Evolutionary conservation across 2,888 invertebrate species (phyloP).

Genomic region (Reticulitermes lucifugus): DNA sequence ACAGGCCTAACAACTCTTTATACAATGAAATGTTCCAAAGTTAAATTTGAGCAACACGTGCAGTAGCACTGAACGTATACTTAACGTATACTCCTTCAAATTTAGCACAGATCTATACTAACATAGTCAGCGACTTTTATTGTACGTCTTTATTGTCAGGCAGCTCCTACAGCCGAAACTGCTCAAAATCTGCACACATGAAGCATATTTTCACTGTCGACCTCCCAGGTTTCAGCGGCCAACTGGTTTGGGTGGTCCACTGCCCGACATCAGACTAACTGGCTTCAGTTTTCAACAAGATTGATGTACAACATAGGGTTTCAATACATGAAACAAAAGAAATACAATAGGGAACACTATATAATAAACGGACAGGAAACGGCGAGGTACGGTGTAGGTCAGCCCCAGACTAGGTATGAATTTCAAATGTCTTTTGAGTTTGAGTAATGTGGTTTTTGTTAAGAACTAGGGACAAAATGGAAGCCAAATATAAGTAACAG

Average conservation of each 20-base stretch:
- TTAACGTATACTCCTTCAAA: too few relatives aligned
- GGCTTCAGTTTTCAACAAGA: conserved; percentile 9
- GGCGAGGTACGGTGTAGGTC: background rate
- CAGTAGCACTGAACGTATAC: too few relatives aligned
- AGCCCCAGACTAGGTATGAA: background rate
- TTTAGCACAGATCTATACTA: too few relatives aligned
- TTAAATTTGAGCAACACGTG: too few relatives aligned
- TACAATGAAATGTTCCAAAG: too few relatives aligned
- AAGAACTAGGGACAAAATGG: background rate
- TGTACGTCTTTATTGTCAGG: too few relatives aligned
- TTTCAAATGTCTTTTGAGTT: background rate
- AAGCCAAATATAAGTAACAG: background rate
- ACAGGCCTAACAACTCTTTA: too few relatives aligned
- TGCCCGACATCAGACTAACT: background rate
- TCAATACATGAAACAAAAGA: conserved; percentile 4
- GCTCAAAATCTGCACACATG: conserved; percentile 6
- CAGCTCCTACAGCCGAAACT: too few relatives aligned
- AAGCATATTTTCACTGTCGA: background rate
- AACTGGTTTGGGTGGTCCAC: conserved; percentile 24
- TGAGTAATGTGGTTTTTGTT: background rate
- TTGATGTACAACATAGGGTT: background rate
- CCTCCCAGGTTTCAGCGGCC: background rate
- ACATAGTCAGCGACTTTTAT: too few relatives aligned
- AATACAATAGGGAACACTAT: background rate
- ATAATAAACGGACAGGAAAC: background rate